phyloP scores from a whole-genome alignment of 2,113 vertebrate genomes.

The Aspiorhynchus laticeps region DNA sequence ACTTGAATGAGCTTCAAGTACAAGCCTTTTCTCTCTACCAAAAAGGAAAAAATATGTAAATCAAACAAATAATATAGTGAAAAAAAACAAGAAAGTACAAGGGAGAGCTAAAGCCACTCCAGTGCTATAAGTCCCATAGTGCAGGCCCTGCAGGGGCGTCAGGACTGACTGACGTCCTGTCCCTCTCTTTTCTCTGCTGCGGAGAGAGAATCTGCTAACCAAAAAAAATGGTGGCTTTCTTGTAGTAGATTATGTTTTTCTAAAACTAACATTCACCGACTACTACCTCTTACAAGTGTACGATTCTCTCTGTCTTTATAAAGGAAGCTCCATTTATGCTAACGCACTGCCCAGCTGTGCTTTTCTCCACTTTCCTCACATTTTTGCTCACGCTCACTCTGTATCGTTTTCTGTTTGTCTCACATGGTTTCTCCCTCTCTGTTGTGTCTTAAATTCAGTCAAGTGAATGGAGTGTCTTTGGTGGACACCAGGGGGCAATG shows the following conservation, averaged over 20 bases:
- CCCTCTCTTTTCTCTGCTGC: constrained; percentile 43
- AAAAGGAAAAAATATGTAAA: constrained; percentile 71
- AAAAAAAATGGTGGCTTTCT: constrained; percentile 55
- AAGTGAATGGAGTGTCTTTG: constrained; percentile 67
- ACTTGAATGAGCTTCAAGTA: constrained; percentile 67
- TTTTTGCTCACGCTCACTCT: constrained; percentile 52
- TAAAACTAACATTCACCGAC: constrained; percentile 38
- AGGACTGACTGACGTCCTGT: constrained; percentile 59
- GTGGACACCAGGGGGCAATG: constrained; percentile 61
- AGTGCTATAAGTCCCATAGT: constrained; percentile 61
- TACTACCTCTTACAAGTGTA: constrained; percentile 51
- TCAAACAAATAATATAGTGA: constrained; percentile 71
- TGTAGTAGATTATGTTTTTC: constrained; percentile 57
- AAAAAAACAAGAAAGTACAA: constrained; percentile 61
- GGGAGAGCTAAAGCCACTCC: constrained; percentile 64
- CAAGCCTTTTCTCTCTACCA: constrained; percentile 71
- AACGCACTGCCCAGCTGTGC: constrained; percentile 64
- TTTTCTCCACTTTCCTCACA: constrained; percentile 53
- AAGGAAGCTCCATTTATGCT: constrained; percentile 60
- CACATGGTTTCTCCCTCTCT: constrained; percentile 54
- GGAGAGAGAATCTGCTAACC: constrained; percentile 52
- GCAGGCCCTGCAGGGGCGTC: constrained; percentile 50
- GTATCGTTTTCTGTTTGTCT: constrained; percentile 31
- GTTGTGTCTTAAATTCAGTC: constrained; percentile 56
- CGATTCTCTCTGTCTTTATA: constrained; percentile 50